Base-by-base conservation (phyloP, 2,888 invertebrate species). In the Tinea semifulvella region DNA sequence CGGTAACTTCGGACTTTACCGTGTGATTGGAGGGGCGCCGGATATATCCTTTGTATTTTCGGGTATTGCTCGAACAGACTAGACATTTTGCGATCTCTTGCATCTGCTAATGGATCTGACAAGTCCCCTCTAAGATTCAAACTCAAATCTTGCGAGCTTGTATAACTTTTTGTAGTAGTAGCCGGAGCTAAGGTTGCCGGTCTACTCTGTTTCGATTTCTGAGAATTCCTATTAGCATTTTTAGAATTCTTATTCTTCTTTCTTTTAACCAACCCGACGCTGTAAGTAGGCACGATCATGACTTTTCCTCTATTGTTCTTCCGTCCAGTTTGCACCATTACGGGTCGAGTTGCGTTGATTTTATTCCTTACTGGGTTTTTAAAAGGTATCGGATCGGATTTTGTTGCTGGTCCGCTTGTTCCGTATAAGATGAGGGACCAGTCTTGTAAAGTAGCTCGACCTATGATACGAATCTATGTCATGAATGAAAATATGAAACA, bases 391-490 rank as follows among this genome's bases (percentile, higher is more conserved):
- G 85, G 85, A 64, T 87, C 88, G 58, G 82, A 84, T 68, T 85
- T 85, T 61, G 85, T 79, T 43, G 85, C 85, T 47, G 84, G 81
- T 49, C 74, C 80, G 49, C 83, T 88, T 47, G 96, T 96, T 56
- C 97, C 97, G 71, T 96, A 94, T 67, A 96, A 86, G 63, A 94
- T 90, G 67, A 97, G 84, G 49, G 94, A 92, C 97, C 96, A 97
- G 68, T 92, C 93, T 81, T 93, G 91, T 57, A 97, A 85, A 52
- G 91, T 88, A 48, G 94, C 94, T 68, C 93, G 88, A 74, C 92
- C 94, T 94, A 84, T 60, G 72, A 58, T 56, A 56, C 60, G 57
- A 57, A 61, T 50, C 51, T 47, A 6, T 31, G 14, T 31, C 14
- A 55, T 50, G 31, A 31, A 14, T 11, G 31, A 31, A 14, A 31